These are phyloP conservation scores for Stichopus horrens DNA, from an alignment of 53 echinoderm and acorn worm genomes.

Conservation along the genomic window DNA sequence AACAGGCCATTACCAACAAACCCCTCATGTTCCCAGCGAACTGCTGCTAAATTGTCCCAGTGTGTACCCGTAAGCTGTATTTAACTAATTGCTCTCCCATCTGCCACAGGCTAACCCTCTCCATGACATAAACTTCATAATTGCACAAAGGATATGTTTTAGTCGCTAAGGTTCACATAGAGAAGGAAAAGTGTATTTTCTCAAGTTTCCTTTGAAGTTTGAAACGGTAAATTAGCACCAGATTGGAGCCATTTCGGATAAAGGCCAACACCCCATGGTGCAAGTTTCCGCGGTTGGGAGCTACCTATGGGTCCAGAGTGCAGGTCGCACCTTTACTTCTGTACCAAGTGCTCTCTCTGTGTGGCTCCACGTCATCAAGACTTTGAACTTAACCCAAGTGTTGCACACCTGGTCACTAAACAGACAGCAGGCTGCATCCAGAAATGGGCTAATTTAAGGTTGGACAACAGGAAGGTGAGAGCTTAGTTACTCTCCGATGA, in stretches of 20 bases:
- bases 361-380: conserved; percentile 22
- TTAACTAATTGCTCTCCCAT: conserved; percentile 29
- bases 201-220: conserved; percentile 42
- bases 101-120: conserved; percentile 40
- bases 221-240: conserved; percentile 39
- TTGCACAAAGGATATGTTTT: conserved; percentile 39
- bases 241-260: conserved; percentile 20
- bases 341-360: conserved; percentile 30
- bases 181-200: conserved; percentile 6
- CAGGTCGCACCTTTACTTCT: conserved; percentile 18
- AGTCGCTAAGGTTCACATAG: conserved; percentile 24
- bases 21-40: conserved; percentile 19
- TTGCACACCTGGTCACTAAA: conserved; percentile 34
- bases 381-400: conserved; percentile 46
- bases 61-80: conserved; percentile 30
- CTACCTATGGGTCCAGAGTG: conserved; percentile 33
- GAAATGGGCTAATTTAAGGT: not conserved
- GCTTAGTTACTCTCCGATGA: conserved; percentile 1
- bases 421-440: conserved; percentile 12
- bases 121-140: conserved; percentile 36
- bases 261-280: conserved; percentile 42
- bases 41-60: conserved; percentile 21
- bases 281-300: conserved; percentile 45
- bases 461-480: conserved; percentile 32
- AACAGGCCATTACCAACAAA: conserved; percentile 31